Percentiles rank a stretch among this genome's conserved stretches.
These are phyloP conservation scores for Heterohyrax brucei DNA, from an alignment of 2,797 vertebrate genomes.

Conservation along the genomic window DNA sequence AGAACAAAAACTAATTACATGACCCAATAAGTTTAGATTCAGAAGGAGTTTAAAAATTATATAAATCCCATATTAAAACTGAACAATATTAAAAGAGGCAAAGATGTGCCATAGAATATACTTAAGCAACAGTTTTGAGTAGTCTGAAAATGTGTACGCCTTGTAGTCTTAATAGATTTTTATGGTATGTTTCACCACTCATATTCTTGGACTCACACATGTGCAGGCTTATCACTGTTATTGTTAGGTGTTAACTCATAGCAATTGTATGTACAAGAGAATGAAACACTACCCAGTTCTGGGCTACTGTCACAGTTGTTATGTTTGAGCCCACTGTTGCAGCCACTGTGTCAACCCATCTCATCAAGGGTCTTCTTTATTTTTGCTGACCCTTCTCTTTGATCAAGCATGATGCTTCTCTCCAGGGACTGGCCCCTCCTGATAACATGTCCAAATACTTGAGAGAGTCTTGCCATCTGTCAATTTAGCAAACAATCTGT, in stretches of 20 bases:
- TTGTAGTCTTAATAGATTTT: constrained; percentile 41
- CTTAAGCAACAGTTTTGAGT: background rate
- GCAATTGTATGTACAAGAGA: too few species aligned
- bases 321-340: too few species aligned
- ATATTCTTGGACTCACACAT: background rate
- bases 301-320: too few species aligned
- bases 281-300: too few species aligned
- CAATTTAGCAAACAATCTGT: constrained; percentile 19
- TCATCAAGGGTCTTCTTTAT: too few species aligned
- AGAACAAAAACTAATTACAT: background rate
- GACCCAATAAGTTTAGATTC: constrained; percentile 14
- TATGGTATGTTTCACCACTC: constrained; percentile 14
- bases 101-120: background rate
- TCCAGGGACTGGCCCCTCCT: too few species aligned
- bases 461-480: background rate
- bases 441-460: too few species aligned
- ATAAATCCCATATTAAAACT: constrained; percentile 15
- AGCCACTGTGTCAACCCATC: too few species aligned
- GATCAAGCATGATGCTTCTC: too few species aligned
- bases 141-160: constrained; percentile 7
- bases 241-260: too few species aligned
- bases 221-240: background rate
- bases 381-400: too few species aligned
- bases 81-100: background rate
- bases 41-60: constrained; percentile 50